Percentiles rank a stretch among this genome's conserved stretches.
phyloP scores from a whole-genome alignment of 1,140 invertebrate species.

The Aphelinus certus region DNA sequence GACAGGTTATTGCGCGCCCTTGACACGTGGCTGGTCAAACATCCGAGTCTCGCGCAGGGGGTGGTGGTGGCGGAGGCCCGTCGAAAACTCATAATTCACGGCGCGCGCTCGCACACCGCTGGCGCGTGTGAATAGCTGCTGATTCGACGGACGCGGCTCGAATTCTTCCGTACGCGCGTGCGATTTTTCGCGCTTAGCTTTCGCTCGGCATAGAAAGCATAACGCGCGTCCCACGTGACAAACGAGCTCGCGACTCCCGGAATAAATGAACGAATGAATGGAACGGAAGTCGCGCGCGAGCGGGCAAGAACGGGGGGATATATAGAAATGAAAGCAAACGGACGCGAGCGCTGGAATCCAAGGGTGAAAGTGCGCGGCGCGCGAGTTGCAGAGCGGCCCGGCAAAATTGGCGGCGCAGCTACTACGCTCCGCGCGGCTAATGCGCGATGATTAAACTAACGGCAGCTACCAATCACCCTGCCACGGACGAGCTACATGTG shows the following conservation, averaged over 20 bases:
- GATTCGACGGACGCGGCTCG: neutral
- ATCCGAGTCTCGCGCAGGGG: neutral
- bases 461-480: slow-evolving; percentile 63
- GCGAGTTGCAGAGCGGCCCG: neutral
- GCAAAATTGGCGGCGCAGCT: neutral
- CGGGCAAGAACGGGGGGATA: slow-evolving; percentile 36
- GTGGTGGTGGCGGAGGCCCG: neutral
- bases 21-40: slow-evolving; percentile 5
- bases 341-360: slow-evolving; percentile 54
- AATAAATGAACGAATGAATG: slow-evolving; percentile 48
- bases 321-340: slow-evolving; percentile 47
- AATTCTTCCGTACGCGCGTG: neutral
- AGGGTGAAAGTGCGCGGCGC: slow-evolving; percentile 58
- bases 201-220: slow-evolving; percentile 2
- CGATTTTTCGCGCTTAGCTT: neutral
- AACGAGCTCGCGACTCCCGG: slow-evolving; percentile 54
- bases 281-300: slow-evolving; percentile 27
- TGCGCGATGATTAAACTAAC: slow-evolving; percentile 67
- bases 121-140: slow-evolving; percentile 11
- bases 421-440: slow-evolving; percentile 57
- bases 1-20: slow-evolving; percentile 15
- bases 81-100: slow-evolving; percentile 31
- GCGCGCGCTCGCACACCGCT: neutral
- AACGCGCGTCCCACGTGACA: slow-evolving; percentile 48
- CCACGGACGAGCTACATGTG: slow-evolving; percentile 47